Evolutionary conservation across 2,797 vertebrate species (phyloP), one percentile per base, ranked within the genome.

Genomic region (Vultur gryphus): DNA sequence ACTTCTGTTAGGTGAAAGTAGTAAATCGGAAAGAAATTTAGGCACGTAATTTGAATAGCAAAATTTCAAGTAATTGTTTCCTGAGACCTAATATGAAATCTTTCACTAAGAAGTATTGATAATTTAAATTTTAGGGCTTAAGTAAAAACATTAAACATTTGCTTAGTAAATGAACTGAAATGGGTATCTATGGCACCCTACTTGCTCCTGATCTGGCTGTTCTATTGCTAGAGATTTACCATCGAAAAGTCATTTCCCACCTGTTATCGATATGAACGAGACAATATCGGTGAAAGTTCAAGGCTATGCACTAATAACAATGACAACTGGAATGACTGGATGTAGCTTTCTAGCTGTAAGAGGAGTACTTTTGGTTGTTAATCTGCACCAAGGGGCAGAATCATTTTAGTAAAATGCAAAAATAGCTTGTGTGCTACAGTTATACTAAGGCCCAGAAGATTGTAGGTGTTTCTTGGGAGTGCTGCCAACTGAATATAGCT

Each of bases 401-500:
- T 76, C 1, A 46, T 84, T 82, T 90, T 33, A 82, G 51, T 23
- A 82, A 89, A 89, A 73, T 37, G 39, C 28, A 79, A 73, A 89
- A 93, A 87, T 77, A 90, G n/a, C 51, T 89, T 24, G 9, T 43
- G n/a, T 82, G n/a, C 58, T 76, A 92, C 46, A 75, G 28, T 75
- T 87, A 58, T 21, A 37, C 46, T 78, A 79, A 82, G 43, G 77
- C 70, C 62, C 81, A 94, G 86, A 92, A 87, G 62, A 84, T 82
- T 72, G 86, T 55, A 75, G 86, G 83, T 84, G 58, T 84, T 93
- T 95, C 86, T 81, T 76, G 90, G 86, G 96, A 93, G 31, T 11
- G 11, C 58, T 92, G 95, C 95, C 92, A 94, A 44, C 20, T 20
- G 43, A 90, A 62, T 59, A 67, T 41, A 67, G 72, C 55, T 89